These are phyloP conservation scores for Diadumene lineata DNA, from an alignment of 92 coral and sea anemone species.

Conservation along the genomic window DNA sequence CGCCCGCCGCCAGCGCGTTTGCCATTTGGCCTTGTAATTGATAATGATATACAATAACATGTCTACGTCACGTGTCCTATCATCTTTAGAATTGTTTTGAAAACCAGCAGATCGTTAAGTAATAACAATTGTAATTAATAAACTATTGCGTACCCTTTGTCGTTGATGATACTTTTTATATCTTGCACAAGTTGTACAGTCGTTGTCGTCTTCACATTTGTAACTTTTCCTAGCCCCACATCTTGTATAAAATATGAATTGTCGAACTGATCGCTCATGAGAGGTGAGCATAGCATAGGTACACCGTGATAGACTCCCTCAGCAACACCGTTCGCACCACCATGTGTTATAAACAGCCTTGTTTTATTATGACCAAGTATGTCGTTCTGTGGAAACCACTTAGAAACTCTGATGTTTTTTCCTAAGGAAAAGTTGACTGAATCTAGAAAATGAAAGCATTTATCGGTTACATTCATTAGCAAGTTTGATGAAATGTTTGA, in stretches of 20 bases:
- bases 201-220: slow-evolving; percentile 14
- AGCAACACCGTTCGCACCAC: slow-evolving; percentile 40
- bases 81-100: too few species aligned
- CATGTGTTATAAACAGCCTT: slow-evolving; percentile 39
- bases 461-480: not conserved
- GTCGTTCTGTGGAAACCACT: slow-evolving; percentile 63
- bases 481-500: not conserved
- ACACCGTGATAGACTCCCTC: slow-evolving; percentile 54
- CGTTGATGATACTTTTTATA: slow-evolving; percentile 15
- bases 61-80: too few species aligned
- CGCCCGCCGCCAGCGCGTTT: too few species aligned
- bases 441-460: not conserved
- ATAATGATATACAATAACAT: too few species aligned
- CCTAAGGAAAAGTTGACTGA: not conserved
- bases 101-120: too few species aligned
- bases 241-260: slow-evolving; percentile 26
- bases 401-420: slow-evolving; percentile 33
- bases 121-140: too few species aligned
- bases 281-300: slow-evolving; percentile 47
- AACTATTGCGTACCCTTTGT: slow-evolving; percentile 27
- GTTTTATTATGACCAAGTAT: slow-evolving; percentile 48
- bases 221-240: slow-evolving; percentile 27
- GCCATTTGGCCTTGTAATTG: too few species aligned
- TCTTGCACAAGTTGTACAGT: slow-evolving; percentile 39
- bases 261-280: slow-evolving; percentile 52